Base-by-base conservation (phyloP, 2,888 invertebrate genomes). In the Tenthredo notha region DNA sequence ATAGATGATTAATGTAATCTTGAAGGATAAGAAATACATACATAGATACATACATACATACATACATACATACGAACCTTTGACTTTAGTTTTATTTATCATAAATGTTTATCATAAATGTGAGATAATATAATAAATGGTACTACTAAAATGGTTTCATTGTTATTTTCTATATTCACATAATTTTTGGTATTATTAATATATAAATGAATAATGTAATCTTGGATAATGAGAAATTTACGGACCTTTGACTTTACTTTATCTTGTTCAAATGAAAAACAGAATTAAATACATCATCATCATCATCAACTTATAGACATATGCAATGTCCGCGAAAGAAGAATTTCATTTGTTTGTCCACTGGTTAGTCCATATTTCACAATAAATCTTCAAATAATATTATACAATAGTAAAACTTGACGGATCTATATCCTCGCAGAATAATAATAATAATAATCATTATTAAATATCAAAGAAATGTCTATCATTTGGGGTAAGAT, bases 401-500 rank as follows among this genome's bases (percentile, higher is more conserved):
- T 67, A 29, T 29, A 54, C 29, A 67, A 67, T 0, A 33, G 12
- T 29, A 70, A 6, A 33, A 29, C n/a, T 29, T 33, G 4, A 37
- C 33, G 37, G 21, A 7, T 37, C 18, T 15, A 70, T 70, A 33
- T n/a, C 18, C 33, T 15, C 33, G n/a, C n/a, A 33, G 5, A 43
- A 43, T 43, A 40, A 43, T 37, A 47, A 47, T 43, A 40, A 43
- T 33, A 43, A 43, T 33, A 54, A n/a, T 15, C 9, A n/a, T 9
- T 65, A 58, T 37, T 7, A 50, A 67, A 82, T 61, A 18, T 18
- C 54, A 54, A 58, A 6, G 58, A 33, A 82, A 85, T 85, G 85
- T 85, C 82, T 40, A 40, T 85, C 15, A 15, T 82, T 40, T 85
- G 85, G 85, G 85, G 85, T 85, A 70, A 85, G 85, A 43, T 67